Evolutionary conservation across 64 coral and sea anemone species (phyloP).

Genomic region (Catalaphyllia jardinei): DNA sequence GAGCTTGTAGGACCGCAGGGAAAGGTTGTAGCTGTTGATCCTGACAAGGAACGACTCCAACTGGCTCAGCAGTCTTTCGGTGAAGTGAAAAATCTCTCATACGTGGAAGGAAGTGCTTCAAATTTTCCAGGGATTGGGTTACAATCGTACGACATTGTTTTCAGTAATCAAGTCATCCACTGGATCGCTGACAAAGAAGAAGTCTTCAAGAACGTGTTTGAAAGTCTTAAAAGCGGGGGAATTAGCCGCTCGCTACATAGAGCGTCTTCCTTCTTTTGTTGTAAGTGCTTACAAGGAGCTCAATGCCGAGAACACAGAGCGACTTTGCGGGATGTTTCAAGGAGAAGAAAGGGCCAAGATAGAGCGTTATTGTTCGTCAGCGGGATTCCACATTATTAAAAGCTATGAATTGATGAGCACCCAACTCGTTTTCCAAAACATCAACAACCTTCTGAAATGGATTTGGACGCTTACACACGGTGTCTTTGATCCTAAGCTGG

Average conservation of each 20-base stretch:
- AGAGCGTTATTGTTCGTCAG: background rate
- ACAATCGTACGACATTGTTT: constrained; percentile 14
- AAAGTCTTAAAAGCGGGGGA: too few species aligned
- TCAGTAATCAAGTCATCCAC: background rate
- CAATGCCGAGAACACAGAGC: background rate
- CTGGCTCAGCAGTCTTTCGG: background rate
- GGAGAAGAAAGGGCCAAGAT: background rate
- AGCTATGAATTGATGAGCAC: background rate
- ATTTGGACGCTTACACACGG: too few species aligned
- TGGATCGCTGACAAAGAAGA: too few species aligned
- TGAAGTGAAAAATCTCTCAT: background rate
- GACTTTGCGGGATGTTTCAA: background rate
- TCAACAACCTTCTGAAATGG: background rate
- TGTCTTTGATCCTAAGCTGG: too few species aligned
- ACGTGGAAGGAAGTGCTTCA: constrained; percentile 1
- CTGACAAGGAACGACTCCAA: background rate
- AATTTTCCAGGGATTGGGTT: background rate
- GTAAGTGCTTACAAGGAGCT: too few species aligned
- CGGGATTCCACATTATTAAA: background rate
- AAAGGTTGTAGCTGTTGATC: constrained; percentile 12
- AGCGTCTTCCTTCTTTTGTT: too few species aligned
- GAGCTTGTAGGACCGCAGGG: background rate
- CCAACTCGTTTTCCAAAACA: background rate
- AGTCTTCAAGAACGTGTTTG: too few species aligned
- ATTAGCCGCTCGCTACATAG: too few species aligned